Evolutionary conservation across 2,797 vertebrate species (phyloP).

Genomic region (Anolis apletophallus): DNA sequence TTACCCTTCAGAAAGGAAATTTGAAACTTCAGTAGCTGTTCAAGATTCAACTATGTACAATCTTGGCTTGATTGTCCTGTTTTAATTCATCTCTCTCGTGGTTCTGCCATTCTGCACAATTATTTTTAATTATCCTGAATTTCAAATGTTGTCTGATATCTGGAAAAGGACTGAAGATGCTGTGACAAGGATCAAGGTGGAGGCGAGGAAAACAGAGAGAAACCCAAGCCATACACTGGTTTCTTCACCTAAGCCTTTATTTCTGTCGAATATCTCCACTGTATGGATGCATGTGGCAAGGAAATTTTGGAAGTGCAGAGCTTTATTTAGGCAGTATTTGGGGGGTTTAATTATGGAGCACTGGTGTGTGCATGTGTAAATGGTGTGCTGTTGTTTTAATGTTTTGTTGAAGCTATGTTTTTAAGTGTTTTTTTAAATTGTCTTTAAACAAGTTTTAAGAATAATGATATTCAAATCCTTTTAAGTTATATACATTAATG

Average conservation of each 20-base stretch:
- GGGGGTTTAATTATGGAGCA: too few relatives aligned
- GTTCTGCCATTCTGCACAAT: background rate
- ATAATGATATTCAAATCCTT: too few relatives aligned
- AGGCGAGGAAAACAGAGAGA: too few relatives aligned
- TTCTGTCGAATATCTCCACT: slow-evolving; percentile 28
- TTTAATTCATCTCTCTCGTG: slow-evolving; percentile 11
- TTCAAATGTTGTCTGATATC: background rate
- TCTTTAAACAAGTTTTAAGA: too few relatives aligned
- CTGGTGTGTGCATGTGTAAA: too few relatives aligned
- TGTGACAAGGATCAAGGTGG: background rate
- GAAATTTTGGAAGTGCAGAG: slow-evolving; percentile 11
- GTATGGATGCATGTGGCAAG: background rate
- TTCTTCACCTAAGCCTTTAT: slow-evolving; percentile 10
- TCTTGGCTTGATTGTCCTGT: background rate
- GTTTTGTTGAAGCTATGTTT: too few relatives aligned
- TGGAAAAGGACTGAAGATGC: background rate
- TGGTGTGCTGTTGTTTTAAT: too few relatives aligned
- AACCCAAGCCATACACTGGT: background rate
- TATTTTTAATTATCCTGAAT: background rate
- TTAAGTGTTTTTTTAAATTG: too few relatives aligned
- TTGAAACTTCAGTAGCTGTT: too few relatives aligned
- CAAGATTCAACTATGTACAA: background rate
- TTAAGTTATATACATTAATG: too few relatives aligned
- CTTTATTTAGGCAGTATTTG: too few relatives aligned
- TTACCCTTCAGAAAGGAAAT: background rate